Base-by-base conservation (phyloP, 2,113 vertebrate genomes). In the Albula goreensis region DNA sequence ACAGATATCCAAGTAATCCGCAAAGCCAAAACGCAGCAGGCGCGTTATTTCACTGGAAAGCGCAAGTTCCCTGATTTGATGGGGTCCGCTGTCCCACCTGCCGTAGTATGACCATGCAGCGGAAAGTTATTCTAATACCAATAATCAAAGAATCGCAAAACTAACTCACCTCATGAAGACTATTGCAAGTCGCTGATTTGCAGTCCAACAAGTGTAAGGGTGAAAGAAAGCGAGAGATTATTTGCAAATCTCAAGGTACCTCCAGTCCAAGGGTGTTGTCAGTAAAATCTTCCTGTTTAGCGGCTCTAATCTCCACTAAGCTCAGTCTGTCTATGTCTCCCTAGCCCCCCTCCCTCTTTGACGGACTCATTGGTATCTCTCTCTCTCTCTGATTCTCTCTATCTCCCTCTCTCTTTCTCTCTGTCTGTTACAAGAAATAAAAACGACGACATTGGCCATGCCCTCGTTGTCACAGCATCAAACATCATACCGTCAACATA, bases 221-320 rank as follows among this genome's bases (percentile, higher is more conserved):
- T 50, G 11, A 41, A 15, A 60, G 5, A 50, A 10, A 79, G 10
- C 2, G 78, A 79, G 78, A 48, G 31, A 11, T 56, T 78, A 80
- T 85, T 56, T 17, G 84, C 19, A 56, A 48, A 66, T 85, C 5
- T 79, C 41, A 15, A 19, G 11, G 85, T 50, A 80, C 31, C 85
- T 48, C 85, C n/a, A 57, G 78, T 85, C 85, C 78, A 50, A 63
- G 78, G 56, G 53, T 80, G 56, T 13, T 50, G 84, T 79, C 70
- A 31, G 70, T n/a, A 66, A 31, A 48, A 85, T 78, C 51, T 50
- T 78, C 85, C 48, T 57, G 53, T 80, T 63, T 80, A 66, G 48
- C 79, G 56, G 53, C 56, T 63, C 78, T 85, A 85, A 85, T 85
- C 85, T 85, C 78, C 48, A 80, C 49, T 66, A 41, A 85, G 56